Evolutionary conservation across 2,797 vertebrate species (phyloP), one percentile per base, ranked within the genome.

Genomic region (Muraenolepis orangiensis): DNA sequence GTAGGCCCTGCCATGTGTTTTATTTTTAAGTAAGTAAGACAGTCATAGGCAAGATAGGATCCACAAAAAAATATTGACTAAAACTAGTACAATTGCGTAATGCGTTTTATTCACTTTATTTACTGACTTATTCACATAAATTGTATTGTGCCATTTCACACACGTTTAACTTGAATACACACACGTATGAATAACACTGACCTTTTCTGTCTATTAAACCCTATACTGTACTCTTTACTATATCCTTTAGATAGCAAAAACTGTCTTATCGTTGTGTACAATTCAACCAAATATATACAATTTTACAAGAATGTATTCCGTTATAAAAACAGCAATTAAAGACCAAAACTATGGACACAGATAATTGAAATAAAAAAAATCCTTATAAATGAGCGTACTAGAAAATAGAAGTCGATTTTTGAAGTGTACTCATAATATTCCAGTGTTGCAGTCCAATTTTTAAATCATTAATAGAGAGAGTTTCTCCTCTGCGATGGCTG

Each of bases 221-320:
- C 32, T 34, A 34, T 34, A 7, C 32, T 42, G 40, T n/a, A 42
- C 40, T 4, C 40, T 16, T 2, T 57, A n/a, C 51, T 57, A n/a
- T n/a, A 57, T 6, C 51, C 51, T 57, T 26, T 11, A 40, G 38
- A 23, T n/a, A 57, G 46, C 46, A n/a, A 57, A 57, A n/a, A n/a
- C 4, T 20, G 20, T n/a, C 91, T 82, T 76, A 85, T 80, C 4
- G 84, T 71, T 72, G 78, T 79, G 75, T 76, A 71, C 84, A 76
- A 83, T 72, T 85, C 82, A 78, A 80, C 12, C 74, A 82, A 75
- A 75, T 93, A 94, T 94, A 90, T 94, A 93, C 92, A 93, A 87
- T 87, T 91, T 84, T 86, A 90, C 84, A 90, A 73, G 75, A 82
- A 82, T 78, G 71, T 29, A 46, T 80, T 87, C 66, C 34, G 13